Base-by-base conservation (phyloP, 1,140 invertebrate genomes). In the Caenorhabditis latens region DNA sequence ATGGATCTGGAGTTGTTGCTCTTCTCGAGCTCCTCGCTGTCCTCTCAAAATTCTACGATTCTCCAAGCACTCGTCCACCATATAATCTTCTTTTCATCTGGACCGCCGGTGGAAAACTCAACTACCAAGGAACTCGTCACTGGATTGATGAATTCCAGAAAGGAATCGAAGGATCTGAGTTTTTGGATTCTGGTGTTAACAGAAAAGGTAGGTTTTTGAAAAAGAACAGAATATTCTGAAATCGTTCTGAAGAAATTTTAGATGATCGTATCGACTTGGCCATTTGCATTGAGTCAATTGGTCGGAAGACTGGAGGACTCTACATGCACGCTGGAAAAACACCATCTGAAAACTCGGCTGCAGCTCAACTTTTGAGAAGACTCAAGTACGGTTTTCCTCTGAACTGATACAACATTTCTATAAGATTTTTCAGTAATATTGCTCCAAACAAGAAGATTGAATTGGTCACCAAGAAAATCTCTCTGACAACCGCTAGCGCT, bases 271-370 rank as follows among this genome's bases (percentile, higher is more conserved):
- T 94, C 32, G 90, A 93, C 4, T 97, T 96, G 93, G 96, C 97
- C 0, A 94, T 99, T 85, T 99, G 97, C 92, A 93, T 99, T 84
- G 98, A 99, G 92, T 95, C 96, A 0, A 93, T 98, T 82, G 90
- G 84, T 48, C 88, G 87, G 24, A 84, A 90, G n/a, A 95, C 94
- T 93, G n/a, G 93, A 42, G 91, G 94, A 0, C 92, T 99, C 1
- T 95, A 95, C 88, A 95, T 98, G 92, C 98, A 99, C 93, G 97
- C 99, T 0, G 99, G 98, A 0, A 98, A 99, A 93, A 96, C 96
- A 8, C 97, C 98, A 1, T 96, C 96, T 91, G 96, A 98, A 71
- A 96, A 95, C 57, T 95, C 95, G 2, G 93, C 95, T 4, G 95
- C 95, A 48, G 94, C 95, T 86, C 91, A 94, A 53, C 96, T 97